Evolutionary conservation across 2,888 invertebrate species (phyloP), one percentile per base, ranked within the genome.

Genomic region (Lithosia quadra): DNA sequence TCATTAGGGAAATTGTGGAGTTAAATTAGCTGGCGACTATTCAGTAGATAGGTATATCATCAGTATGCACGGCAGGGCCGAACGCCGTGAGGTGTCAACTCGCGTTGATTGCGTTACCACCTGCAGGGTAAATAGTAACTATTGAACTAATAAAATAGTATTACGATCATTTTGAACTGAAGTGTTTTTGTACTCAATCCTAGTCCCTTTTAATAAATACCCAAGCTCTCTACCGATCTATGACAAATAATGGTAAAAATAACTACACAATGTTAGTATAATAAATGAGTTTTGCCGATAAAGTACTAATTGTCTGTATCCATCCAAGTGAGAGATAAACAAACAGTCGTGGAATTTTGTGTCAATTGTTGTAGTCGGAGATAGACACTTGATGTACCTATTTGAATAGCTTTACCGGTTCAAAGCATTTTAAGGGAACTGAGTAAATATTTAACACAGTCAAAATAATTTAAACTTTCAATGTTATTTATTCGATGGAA

Each of bases 101-200:
- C 79, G 76, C 72, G 82, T 81, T 89, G 86, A 91, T 90, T 88
- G 82, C 77, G 78, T 88, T 81, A 77, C 80, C 72, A 76, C 71
- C 73, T 77, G 79, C 72, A 80, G 77, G 69, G 65, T 72, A 76
- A 77, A 76, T 73, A 77, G 66, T 9, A 65, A 71, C 61, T 65
- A 59, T 65, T 28, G 28, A 18, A 63, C 13, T 33, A 56, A 24
- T 18, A 7, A 36, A 4, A 28, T 53, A n/a, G n/a, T 24, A 28
- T 61, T 43, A 9, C 39, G 10, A 43, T 61, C 61, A 24, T 61
- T 61, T 24, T 5, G 18, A 9, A 39, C 3, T 15, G 13, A 39
- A 15, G 11, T 39, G 60, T 13, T 49, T 28, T 39, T 15, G 18
- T 39, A 24, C 1, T 15, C 21, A 60, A 36, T 22, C 34, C 1